Base-by-base conservation (phyloP, 2,113 vertebrate genomes). In the Corvus cornix region DNA sequence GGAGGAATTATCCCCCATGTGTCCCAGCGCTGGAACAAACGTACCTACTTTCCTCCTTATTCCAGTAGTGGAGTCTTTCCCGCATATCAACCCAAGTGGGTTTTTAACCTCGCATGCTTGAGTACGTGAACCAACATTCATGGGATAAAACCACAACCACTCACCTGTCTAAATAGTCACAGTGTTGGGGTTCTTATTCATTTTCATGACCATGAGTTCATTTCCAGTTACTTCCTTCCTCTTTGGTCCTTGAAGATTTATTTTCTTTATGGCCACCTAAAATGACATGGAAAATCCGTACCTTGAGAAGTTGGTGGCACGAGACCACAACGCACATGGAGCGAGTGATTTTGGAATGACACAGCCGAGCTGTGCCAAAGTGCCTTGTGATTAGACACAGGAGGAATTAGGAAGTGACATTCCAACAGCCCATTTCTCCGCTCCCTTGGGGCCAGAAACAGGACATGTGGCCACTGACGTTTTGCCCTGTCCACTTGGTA, bases 131-230 rank as follows among this genome's bases (percentile, higher is more conserved):
- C 3, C 13, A 75, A 69, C 46, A 41, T 8, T 63, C 16, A 19
- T 0, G 0, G n/a, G 17, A 6, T 3, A 55, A 67, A 3, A 52
- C 13, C 19, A 39, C 22, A 39, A 66, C 26, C 22, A 94, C 98
- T 96, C 82, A 99, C 99, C 99, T 99, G 97, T 99, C 99, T 98
- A 99, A 98, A 97, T 99, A 99, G 97, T 99, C 35, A 99, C 99
- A 78, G 99, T 98, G 75, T 99, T 99, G 75, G 98, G 98, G 96
- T 99, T 99, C 96, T 99, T 99, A 98, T 99, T 99, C 98, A 98
- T 99, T 98, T 98, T 99, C 99, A 99, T 99, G 97, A 99, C 98
- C 76, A 99, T 95, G 95, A 99, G 98, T 98, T 99, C 99, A 96
- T 99, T 99, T 96, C 99, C 98, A 97, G 98, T 99, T 98, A 99